Evolutionary conservation across 30 jellyfish, hydroid and myxozoan species (phyloP).

Genomic region (Haliclystus octoradiatus): DNA sequence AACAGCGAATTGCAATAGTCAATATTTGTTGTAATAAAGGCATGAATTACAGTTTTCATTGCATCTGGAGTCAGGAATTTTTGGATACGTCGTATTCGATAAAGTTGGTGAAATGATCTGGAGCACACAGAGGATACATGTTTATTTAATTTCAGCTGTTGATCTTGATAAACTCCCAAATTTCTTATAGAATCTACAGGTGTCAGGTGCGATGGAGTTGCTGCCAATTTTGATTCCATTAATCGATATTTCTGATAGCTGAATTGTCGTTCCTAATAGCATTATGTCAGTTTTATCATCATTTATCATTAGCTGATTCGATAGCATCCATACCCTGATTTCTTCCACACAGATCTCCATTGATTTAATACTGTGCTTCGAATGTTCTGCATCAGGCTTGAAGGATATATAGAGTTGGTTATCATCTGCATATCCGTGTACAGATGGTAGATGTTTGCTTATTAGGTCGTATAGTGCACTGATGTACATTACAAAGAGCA

Average conservation of each 20-base stretch:
- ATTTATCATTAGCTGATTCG: constrained; percentile 19
- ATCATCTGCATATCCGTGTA: constrained; percentile 1
- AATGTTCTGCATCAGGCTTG: constrained; percentile 34
- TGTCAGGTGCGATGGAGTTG: constrained; percentile 14
- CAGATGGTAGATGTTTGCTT: not conserved
- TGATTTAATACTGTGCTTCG: constrained; percentile 25
- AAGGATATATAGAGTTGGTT: constrained; percentile 17
- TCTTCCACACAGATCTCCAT: constrained; percentile 35
- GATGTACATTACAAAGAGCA: constrained; percentile 1
- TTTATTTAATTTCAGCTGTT: constrained; percentile 5
- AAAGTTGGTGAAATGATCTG: constrained; percentile 3
- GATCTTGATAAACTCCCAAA: constrained; percentile 12
- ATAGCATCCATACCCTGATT: constrained; percentile 14
- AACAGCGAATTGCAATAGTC: constrained; percentile 25
- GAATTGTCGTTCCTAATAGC: constrained; percentile 24
- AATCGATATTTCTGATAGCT: constrained; percentile 19
- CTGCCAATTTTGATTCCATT: constrained; percentile 15
- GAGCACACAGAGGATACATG: constrained; percentile 10
- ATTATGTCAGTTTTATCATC: constrained; percentile 29
- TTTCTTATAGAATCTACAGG: not conserved
- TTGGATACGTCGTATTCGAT: not conserved
- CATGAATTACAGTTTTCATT: constrained; percentile 3
- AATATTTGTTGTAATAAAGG: constrained; percentile 15
- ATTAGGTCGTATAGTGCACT: constrained; percentile 1
- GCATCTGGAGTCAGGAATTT: not conserved